phyloP scores from a whole-genome alignment of 2,888 invertebrate species.

The Pollenia labialis region DNA sequence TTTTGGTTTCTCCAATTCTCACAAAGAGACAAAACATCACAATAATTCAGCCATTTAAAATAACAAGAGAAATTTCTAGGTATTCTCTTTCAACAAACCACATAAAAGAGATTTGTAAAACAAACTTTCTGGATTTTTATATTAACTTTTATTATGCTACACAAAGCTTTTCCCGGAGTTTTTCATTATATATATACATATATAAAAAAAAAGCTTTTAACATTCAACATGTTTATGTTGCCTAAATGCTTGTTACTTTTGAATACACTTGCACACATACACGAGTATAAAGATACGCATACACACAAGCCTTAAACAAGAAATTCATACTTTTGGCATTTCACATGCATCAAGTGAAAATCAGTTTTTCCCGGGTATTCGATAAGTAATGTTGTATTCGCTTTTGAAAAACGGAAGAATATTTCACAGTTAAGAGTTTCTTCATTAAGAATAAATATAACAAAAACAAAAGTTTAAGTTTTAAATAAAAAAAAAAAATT shows the following conservation, averaged over 20 bases:
- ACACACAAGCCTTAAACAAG: background rate
- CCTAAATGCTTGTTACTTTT: slow-evolving; percentile 21
- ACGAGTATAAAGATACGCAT: background rate
- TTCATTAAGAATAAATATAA: slow-evolving; percentile 8
- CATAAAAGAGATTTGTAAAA: background rate
- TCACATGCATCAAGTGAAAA: slow-evolving; percentile 83
- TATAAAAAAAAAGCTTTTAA: slow-evolving; percentile 50
- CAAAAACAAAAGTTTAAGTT: slow-evolving; percentile 16
- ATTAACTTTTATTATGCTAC: slow-evolving; percentile 20
- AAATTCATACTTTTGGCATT: slow-evolving; percentile 70
- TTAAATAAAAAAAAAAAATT: slow-evolving; percentile 1
- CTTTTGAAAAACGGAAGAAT: slow-evolving; percentile 58
- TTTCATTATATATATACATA: slow-evolving; percentile 24
- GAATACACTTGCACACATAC: slow-evolving; percentile 2
- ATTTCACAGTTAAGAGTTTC: background rate
- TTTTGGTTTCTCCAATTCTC: background rate
- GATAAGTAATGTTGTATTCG: slow-evolving; percentile 79
- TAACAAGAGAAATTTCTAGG: background rate
- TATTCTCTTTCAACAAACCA: background rate
- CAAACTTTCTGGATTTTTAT: slow-evolving; percentile 44
- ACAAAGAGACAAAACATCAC: background rate
- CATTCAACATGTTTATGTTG: slow-evolving; percentile 72
- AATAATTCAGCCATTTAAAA: slow-evolving; percentile 36
- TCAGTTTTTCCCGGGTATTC: slow-evolving; percentile 85
- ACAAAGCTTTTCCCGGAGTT: slow-evolving; percentile 70